phyloP scores from a whole-genome alignment of 2,797 vertebrate species.

The Melanotaenia nigrans region DNA sequence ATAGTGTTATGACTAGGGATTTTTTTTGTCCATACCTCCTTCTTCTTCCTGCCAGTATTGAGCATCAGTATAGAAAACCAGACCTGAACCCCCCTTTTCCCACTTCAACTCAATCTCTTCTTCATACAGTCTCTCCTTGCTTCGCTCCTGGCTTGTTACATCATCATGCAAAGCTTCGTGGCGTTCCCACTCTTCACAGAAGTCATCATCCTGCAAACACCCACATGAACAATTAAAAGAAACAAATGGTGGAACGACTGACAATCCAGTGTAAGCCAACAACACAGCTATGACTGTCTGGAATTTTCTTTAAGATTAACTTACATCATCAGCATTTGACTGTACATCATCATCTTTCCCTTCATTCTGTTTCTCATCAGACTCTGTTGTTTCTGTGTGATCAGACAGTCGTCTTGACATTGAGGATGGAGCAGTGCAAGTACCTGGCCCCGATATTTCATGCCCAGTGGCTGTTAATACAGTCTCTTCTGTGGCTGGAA shows the following conservation, averaged over 20 bases:
- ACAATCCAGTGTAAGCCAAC: not conserved
- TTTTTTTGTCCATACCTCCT: constrained; percentile 81
- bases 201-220: constrained; percentile 87
- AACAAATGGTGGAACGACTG: not conserved
- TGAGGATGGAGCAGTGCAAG: constrained; percentile 13
- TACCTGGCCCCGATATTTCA: constrained; percentile 77
- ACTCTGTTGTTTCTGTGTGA: constrained; percentile 52
- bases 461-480: constrained; percentile 90
- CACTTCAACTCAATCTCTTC: constrained; percentile 97
- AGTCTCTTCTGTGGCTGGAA: constrained; percentile 78
- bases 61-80: constrained; percentile 97
- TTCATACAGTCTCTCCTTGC: constrained; percentile 90
- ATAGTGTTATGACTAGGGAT: not conserved
- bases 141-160: constrained; percentile 90
- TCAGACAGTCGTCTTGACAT: not conserved
- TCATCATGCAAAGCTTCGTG: constrained; percentile 94
- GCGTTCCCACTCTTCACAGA: constrained; percentile 96
- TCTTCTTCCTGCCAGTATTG: constrained; percentile 95
- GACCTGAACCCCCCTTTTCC: constrained; percentile 96
- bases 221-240: constrained; percentile 4
- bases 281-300: not conserved
- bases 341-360: constrained; percentile 69
- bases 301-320: constrained; percentile 71
- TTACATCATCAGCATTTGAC: constrained; percentile 87
- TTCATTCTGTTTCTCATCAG: constrained; percentile 45